These are phyloP conservation scores for Ectobius pallidus DNA, from an alignment of 2,888 invertebrate genomes.

Conservation along the genomic window DNA sequence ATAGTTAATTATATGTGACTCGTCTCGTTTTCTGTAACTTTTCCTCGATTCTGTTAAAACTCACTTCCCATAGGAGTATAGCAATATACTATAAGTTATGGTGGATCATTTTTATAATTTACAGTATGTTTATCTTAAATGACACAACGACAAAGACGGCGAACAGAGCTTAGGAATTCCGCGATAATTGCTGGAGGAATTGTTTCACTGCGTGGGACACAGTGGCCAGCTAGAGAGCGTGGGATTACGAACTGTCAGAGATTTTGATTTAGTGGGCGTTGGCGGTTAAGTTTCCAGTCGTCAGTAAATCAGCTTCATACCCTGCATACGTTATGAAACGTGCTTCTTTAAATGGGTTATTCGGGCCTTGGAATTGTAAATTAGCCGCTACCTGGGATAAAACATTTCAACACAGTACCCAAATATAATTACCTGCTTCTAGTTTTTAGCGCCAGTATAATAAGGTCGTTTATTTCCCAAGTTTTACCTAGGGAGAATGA, in stretches of 20 bases:
- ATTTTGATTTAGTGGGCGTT: constrained; percentile 40
- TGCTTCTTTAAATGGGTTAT: constrained; percentile 29
- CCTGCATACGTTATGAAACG: background rate
- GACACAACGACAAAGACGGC: too few species aligned
- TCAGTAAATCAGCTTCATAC: constrained; percentile 33
- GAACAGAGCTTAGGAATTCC: too few species aligned
- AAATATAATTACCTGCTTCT: background rate
- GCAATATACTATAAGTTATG: too few species aligned
- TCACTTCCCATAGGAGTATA: too few species aligned
- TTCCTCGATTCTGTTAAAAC: too few species aligned
- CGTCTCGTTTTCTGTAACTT: too few species aligned
- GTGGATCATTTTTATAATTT: too few species aligned
- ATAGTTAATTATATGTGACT: too few species aligned
- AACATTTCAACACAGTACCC: background rate
- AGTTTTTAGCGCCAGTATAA: background rate
- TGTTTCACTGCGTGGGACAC: background rate
- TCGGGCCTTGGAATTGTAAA: background rate
- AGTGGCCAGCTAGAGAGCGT: constrained; percentile 7
- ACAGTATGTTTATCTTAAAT: too few species aligned
- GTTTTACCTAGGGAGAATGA: too few species aligned
- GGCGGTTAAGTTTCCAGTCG: constrained; percentile 33
- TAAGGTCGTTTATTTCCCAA: too few species aligned
- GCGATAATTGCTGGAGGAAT: background rate
- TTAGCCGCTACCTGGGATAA: background rate
- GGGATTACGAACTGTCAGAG: constrained; percentile 27